Base-by-base conservation (phyloP, 2,113 vertebrate species). In the Poecile atricapillus region DNA sequence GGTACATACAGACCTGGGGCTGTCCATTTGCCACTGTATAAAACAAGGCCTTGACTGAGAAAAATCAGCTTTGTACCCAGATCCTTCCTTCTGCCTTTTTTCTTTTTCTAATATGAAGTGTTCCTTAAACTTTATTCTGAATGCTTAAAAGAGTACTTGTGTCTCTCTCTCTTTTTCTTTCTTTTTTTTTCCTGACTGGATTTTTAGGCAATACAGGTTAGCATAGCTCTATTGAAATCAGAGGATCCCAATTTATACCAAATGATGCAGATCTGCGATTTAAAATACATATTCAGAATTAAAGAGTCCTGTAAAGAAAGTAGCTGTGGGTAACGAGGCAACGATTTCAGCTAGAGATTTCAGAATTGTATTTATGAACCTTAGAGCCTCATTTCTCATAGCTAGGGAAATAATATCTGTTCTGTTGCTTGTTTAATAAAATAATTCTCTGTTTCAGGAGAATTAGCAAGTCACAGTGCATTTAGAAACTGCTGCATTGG, bases 381-480 rank as follows among this genome's bases (percentile, higher is more conserved):
- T 93, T 90, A 80, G 35, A 89, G 37, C 14, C 46, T 47, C 67
- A 83, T 83, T 94, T 95, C 53, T 91, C 37, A 85, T 67, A 73
- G 25, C 27, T 59, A 35, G 67, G 25, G 70, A 95, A 93, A 93
- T 76, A 79, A 75, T 89, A 93, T 73, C 67, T 79, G 15, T 91
- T 87, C 69, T 89, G 55, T 84, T 77, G 78, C 59, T 95, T 80
- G 63, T 69, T 87, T 95, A 95, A 95, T 83, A 73, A 82, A 94
- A 95, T 95, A 87, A 93, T 87, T 39, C 27, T 67, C 37, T 93
- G 10, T 95, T 97, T 95, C 53, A 83, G 43, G 21, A 89, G 62
- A 93, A 89, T 85, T 95, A 95, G 10, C 25, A 80, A 79, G 58
- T 79, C 53, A 86, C 24, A 47, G 24, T n/a, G 50, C 41, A 43